Percentiles rank a stretch among this genome's conserved stretches.
Conservation (phyloP, 2,797 vertebrate genomes). For the Orientallactaga sibirica region DNA sequence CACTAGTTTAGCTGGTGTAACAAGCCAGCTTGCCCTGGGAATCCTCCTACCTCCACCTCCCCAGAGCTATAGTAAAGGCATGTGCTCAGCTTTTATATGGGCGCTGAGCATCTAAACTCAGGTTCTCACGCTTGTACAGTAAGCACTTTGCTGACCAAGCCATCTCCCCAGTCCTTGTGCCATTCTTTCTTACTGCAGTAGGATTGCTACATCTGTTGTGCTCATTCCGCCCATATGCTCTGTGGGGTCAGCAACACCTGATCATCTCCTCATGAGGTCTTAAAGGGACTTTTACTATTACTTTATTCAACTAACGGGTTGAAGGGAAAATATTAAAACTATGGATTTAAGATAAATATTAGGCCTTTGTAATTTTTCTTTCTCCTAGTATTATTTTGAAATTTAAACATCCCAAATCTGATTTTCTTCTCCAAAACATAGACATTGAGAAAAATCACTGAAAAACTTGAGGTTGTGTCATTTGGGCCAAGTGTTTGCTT, state of each 20-base stretch:
- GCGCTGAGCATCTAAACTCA: too few relatives aligned
- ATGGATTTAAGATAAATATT: not conserved
- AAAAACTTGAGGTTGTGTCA: not conserved
- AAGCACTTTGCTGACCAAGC: too few relatives aligned
- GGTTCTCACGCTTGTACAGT: too few relatives aligned
- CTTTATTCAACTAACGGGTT: slow-evolving; percentile 34
- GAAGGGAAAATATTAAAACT: slow-evolving; percentile 44
- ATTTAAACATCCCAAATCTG: slow-evolving; percentile 39
- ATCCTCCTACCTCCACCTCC: too few relatives aligned
- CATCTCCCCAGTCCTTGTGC: too few relatives aligned
- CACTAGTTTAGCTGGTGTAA: too few relatives aligned
- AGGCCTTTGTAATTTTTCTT: slow-evolving; percentile 35
- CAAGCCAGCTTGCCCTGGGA: too few relatives aligned
- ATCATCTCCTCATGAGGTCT: not conserved
- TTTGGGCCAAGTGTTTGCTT: not conserved
- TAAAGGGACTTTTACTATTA: slow-evolving; percentile 1
- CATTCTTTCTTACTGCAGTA: not conserved
- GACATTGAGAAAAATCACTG: not conserved
- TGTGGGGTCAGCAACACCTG: not conserved
- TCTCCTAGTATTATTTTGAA: slow-evolving; percentile 43
- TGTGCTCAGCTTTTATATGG: too few relatives aligned
- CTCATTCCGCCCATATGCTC: too few relatives aligned
- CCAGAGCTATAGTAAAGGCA: too few relatives aligned
- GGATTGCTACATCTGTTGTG: not conserved
- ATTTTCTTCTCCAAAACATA: not conserved